Evolutionary conservation across 2,113 vertebrate genomes (phyloP).

Genomic region (Acrocephalus arundinaceus): DNA sequence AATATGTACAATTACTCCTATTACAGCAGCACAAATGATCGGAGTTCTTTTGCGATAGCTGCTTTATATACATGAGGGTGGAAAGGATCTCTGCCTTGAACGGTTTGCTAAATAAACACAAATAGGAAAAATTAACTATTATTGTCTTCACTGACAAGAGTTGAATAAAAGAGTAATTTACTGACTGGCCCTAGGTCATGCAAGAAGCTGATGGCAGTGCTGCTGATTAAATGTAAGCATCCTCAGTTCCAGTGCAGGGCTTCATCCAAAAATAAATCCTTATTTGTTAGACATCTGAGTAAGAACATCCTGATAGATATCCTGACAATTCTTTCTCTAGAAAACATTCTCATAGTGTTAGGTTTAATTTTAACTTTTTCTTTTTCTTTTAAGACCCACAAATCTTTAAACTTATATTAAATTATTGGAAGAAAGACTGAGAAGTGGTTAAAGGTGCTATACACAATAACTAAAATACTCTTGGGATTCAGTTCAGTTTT

Average conservation of each 20-base stretch:
- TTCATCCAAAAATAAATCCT: not conserved
- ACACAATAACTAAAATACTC: slow-evolving; percentile 15
- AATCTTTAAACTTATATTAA: slow-evolving; percentile 16
- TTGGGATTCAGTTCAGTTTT: slow-evolving; percentile 21
- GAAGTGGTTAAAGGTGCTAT: slow-evolving; percentile 11
- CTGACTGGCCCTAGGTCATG: not conserved
- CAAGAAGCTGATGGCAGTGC: not conserved
- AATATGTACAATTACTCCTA: not conserved
- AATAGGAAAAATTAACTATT: not conserved
- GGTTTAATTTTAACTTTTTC: not conserved
- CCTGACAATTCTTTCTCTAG: not conserved
- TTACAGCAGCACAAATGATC: not conserved
- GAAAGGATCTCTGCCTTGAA: not conserved
- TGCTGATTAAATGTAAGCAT: not conserved
- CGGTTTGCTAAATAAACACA: not conserved
- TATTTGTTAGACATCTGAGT: not conserved
- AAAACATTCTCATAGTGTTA: not conserved
- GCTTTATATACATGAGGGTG: not conserved
- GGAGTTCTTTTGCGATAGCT: not conserved
- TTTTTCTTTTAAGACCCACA: not conserved
- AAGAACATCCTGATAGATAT: not conserved
- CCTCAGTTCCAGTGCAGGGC: not conserved
- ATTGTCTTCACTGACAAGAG: not conserved
- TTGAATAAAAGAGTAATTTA: not conserved
- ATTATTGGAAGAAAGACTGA: slow-evolving; percentile 7